A percentile compares a stretch with the other conserved stretches of the same genome.
phyloP scores from a whole-genome alignment of 2,113 vertebrate species.

The Clupea harengus region DNA sequence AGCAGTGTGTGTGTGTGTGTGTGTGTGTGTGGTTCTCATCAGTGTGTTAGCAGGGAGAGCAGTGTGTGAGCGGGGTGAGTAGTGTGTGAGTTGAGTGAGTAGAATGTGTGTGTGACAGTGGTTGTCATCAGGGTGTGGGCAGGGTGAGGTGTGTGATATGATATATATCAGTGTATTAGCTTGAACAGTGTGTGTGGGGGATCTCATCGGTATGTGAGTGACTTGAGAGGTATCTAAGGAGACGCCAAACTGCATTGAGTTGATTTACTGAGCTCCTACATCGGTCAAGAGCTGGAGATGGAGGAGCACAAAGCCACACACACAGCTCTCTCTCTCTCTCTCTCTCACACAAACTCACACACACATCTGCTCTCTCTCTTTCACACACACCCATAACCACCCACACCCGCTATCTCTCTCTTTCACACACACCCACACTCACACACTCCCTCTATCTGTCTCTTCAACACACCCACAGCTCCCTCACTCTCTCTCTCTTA shows the following conservation, averaged over 20 bases:
- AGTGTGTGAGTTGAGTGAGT: not conserved
- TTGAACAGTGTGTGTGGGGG: not conserved
- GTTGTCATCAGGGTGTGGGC: not conserved
- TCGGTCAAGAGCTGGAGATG: conserved; percentile 26
- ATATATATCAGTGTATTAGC: not conserved
- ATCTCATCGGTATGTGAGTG: not conserved
- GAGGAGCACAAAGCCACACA: not conserved
- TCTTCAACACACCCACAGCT: not conserved
- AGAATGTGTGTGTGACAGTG: not conserved
- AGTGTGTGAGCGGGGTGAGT: not conserved
- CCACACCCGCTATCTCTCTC: not conserved
- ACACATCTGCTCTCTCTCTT: not conserved
- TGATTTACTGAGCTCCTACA: conserved; percentile 31
- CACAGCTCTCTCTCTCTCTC: not conserved
- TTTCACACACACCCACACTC: conserved; percentile 29
- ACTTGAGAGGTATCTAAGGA: not conserved
- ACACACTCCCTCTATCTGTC: not conserved
- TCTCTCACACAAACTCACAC: not conserved
- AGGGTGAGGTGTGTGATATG: not conserved
- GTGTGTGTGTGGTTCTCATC: not conserved
- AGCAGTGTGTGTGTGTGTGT: not conserved
- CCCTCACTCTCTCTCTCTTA: too few relatives aligned
- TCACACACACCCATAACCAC: not conserved
- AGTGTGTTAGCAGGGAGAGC: not conserved
- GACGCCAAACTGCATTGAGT: not conserved